Evolutionary conservation across 1,140 invertebrate genomes (phyloP).

Genomic region (Semibalanus balanoides): DNA sequence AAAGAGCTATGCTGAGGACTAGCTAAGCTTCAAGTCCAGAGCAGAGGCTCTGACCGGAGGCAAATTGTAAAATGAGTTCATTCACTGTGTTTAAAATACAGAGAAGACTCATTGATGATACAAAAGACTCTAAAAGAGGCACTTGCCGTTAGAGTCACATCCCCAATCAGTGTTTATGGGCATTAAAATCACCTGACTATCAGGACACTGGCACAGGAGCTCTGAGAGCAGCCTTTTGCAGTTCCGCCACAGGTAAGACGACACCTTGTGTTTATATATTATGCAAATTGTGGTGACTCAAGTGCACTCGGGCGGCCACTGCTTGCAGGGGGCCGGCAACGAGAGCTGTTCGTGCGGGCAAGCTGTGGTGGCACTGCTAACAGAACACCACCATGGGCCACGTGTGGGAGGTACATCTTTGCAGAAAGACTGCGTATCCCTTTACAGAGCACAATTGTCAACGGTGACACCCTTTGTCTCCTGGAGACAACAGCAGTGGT

Average conservation of each 20-base stretch:
- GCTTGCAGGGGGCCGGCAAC: neutral
- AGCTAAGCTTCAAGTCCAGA: neutral
- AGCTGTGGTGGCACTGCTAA: neutral
- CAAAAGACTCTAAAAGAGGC: too few species aligned
- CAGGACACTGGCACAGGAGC: neutral
- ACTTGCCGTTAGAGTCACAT: neutral
- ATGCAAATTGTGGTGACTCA: neutral
- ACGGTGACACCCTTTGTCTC: too few species aligned
- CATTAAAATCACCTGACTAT: neutral
- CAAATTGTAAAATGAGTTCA: neutral
- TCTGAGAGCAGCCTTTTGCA: neutral
- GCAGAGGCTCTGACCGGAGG: neutral
- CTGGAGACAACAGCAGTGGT: too few species aligned
- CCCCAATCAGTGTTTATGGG: neutral
- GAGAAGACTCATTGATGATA: too few species aligned
- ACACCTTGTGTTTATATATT: neutral
- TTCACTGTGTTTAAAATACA: neutral
- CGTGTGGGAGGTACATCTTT: too few species aligned
- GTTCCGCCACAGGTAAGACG: neutral
- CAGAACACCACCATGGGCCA: neutral
- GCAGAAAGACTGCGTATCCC: too few species aligned
- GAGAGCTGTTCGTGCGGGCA: neutral
- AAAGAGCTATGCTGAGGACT: neutral
- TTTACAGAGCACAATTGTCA: too few species aligned
- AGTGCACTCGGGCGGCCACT: neutral